Percentiles rank a stretch among this genome's conserved stretches.
Conservation (phyloP, 2,888 invertebrate species). For the Conistra vaccinii region DNA sequence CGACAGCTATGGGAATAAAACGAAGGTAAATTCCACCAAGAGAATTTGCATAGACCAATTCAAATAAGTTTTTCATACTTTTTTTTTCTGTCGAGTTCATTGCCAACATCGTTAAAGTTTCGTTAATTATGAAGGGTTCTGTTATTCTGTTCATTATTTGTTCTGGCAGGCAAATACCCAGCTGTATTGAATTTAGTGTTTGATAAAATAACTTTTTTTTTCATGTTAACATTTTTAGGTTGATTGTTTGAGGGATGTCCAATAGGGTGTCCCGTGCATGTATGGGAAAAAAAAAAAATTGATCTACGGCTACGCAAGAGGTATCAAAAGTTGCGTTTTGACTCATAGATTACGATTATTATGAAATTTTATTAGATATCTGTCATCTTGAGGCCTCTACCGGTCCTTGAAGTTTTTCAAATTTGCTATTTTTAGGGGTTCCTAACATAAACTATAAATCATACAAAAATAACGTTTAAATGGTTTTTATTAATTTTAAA, state of each 20-base stretch:
- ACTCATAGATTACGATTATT: too few relatives aligned
- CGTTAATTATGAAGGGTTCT: conserved; percentile 74
- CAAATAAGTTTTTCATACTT: conserved; percentile 54
- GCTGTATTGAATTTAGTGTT: conserved; percentile 37
- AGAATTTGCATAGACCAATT: conserved; percentile 68
- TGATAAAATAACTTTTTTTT: conserved; percentile 29
- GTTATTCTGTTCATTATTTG: conserved; percentile 68
- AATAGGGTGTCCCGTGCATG: too few relatives aligned
- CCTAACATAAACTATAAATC: too few relatives aligned
- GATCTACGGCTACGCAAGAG: too few relatives aligned
- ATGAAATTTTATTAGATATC: too few relatives aligned
- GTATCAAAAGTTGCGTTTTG: too few relatives aligned
- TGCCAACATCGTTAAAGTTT: conserved; percentile 80
- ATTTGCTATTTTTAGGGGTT: too few relatives aligned
- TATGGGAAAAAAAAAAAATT: too few relatives aligned
- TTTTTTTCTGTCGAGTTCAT: conserved; percentile 65
- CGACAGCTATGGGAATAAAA: conserved; percentile 17
- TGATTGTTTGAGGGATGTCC: conserved; percentile 18
- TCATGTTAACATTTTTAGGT: neutral
- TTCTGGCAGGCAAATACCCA: conserved; percentile 54
- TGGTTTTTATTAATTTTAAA: too few relatives aligned
- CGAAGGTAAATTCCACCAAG: conserved; percentile 52
- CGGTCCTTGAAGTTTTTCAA: too few relatives aligned
- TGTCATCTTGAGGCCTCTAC: too few relatives aligned
- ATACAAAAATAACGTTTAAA: too few relatives aligned